These are phyloP conservation scores for Petrocephalus microphthalmus DNA, from an alignment of 2,113 vertebrate genomes.

Conservation along the genomic window DNA sequence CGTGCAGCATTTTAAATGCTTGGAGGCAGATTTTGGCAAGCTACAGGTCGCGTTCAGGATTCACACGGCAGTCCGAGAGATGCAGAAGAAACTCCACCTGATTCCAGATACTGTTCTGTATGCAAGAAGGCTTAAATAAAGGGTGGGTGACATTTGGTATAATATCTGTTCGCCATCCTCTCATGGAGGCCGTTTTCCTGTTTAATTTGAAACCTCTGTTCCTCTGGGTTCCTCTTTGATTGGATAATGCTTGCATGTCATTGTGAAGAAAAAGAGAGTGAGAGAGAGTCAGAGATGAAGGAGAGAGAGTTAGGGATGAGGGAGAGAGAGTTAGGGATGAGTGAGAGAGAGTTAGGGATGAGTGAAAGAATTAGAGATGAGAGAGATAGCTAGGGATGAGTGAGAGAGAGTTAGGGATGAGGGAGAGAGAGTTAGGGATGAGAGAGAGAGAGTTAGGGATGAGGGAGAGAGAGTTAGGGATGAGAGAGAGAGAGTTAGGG, in stretches of 20 bases:
- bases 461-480: too few species aligned
- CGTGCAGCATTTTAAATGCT: not conserved
- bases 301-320: not conserved
- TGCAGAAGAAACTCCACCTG: not conserved
- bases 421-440: too few species aligned
- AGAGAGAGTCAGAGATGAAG: not conserved
- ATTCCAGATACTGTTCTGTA: not conserved
- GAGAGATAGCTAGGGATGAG: too few species aligned
- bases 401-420: too few species aligned
- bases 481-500: too few species aligned
- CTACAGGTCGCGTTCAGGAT: not conserved
- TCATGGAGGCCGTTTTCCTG: not conserved
- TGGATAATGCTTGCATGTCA: not conserved
- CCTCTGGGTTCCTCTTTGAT: not conserved
- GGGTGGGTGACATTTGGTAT: not conserved
- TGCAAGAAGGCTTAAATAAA: not conserved
- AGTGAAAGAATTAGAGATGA: not conserved
- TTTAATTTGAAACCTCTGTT: not conserved
- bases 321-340: not conserved
- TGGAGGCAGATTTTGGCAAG: not conserved
- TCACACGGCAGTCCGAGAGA: not conserved
- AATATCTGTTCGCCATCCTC: not conserved
- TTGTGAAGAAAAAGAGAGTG: not conserved
- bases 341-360: conserved; percentile 8
- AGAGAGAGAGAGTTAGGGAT: too few species aligned